Conservation (phyloP, 2,113 vertebrate species). For the Sorex araneus region DNA sequence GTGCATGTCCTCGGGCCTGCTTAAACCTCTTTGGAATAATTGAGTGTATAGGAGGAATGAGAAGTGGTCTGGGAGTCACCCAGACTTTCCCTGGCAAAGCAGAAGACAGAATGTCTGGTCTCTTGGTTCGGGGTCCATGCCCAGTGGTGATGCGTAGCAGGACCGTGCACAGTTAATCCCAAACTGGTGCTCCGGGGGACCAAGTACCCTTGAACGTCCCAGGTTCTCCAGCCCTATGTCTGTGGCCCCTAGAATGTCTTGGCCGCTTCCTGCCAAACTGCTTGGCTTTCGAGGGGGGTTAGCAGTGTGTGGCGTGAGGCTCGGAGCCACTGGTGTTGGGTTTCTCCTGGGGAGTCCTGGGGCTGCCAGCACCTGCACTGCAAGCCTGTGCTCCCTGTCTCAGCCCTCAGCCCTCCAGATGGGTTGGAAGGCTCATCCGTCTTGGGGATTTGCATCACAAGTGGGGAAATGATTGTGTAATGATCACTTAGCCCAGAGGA, state of each 20-base stretch:
- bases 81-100: not conserved
- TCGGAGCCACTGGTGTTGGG: too few relatives aligned
- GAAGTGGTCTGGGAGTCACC: not conserved
- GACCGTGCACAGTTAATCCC: too few relatives aligned
- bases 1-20: not conserved
- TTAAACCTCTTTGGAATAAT: not conserved
- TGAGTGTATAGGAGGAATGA: not conserved
- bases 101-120: not conserved
- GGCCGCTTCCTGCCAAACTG: constrained; percentile 1
- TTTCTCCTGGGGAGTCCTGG: not conserved
- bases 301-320: too few relatives aligned
- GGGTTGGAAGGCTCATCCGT: not conserved
- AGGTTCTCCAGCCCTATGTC: too few relatives aligned
- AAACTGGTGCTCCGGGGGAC: too few relatives aligned
- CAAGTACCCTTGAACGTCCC: too few relatives aligned
- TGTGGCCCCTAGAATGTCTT: too few relatives aligned
- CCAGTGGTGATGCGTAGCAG: too few relatives aligned
- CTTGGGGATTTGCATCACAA: constrained; percentile 30
- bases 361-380: too few relatives aligned
- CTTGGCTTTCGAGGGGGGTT: not conserved
- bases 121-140: not conserved
- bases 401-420: not conserved
- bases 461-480: constrained; percentile 58
- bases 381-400: too few relatives aligned
- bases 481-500: constrained; percentile 39